Base-by-base conservation (phyloP, 1,140 invertebrate species). In the Araneus ventricosus region DNA sequence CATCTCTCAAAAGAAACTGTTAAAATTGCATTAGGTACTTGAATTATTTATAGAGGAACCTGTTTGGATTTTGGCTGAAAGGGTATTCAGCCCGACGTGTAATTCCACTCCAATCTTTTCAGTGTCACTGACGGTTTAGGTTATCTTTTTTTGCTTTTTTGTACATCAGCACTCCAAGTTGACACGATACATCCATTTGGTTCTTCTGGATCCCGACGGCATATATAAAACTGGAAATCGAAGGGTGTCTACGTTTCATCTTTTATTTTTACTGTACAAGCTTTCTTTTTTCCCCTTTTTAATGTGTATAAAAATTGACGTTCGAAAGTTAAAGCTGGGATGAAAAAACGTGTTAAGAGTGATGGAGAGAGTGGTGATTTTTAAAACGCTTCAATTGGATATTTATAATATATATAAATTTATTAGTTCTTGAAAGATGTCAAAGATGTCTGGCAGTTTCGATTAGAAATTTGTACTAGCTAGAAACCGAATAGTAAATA, bases 1-100 rank as follows among this genome's bases (percentile, higher is more conserved):
- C 75, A 80, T 90, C 75, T 59, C 57, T 79, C 41, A 91, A 84
- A 84, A 91, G 80, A 57, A 91, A 84, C 89, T 91, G 75, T 91
- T 91, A 91, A 91, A 84, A 91, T 91, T 91, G 89, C 89, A 91
- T 91, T 91, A 91, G 89, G 70, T 91, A 61, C 37, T 52, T 91
- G 89, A 91, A 91, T 91, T 91, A 91, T 91, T 91, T 91, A 91
- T 91, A 84, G 80, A 52, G 45, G 37, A 67, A 34, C 79, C 57
- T 45, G 52, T 84, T 91, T 52, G 34, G 89, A 90, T 90, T 91
- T 91, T 61, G 57, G 89, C 39, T 84, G 89, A 80, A 90, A 80
- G 75, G 45, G 88, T 57, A 90, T 91, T 67, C 80, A 22, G 22
- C 37, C 8, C 70, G 79, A 91, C 89, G 80, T 84, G 75, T 84